Conservation (phyloP, 2,888 invertebrate genomes). For the Phlogophora meticulosa region DNA sequence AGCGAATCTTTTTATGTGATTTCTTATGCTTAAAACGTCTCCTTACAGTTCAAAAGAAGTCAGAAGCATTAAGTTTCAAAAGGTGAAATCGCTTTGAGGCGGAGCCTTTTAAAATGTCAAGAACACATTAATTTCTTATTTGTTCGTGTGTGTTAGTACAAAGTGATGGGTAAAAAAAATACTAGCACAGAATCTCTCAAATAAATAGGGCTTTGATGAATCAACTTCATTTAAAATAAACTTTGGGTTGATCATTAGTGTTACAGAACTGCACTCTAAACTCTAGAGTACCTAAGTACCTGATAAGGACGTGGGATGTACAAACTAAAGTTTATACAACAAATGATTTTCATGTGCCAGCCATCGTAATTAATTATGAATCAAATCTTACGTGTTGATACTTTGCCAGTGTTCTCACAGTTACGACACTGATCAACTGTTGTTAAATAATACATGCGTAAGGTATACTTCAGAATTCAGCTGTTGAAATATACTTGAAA, state of each 20-base stretch:
- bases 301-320: background rate
- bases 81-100: constrained; percentile 73
- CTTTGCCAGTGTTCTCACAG: constrained; percentile 34
- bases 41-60: constrained; percentile 72
- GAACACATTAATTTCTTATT: constrained; percentile 58
- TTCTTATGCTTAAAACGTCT: constrained; percentile 73
- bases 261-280: background rate
- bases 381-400: constrained; percentile 57
- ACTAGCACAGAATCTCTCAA: constrained; percentile 12
- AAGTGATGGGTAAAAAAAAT: constrained; percentile 35
- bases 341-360: constrained; percentile 26
- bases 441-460: constrained; percentile 42
- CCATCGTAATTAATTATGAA: constrained; percentile 59
- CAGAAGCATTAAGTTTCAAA: constrained; percentile 74
- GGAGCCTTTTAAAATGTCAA: constrained; percentile 66
- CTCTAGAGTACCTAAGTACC: background rate
- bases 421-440: constrained; percentile 25
- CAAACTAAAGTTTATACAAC: constrained; percentile 5
- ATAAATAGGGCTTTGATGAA: constrained; percentile 6
- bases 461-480: constrained; percentile 8
- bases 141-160: constrained; percentile 47
- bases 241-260: background rate
- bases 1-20: constrained; percentile 78
- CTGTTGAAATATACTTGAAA: constrained; percentile 18
- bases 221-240: background rate